A percentile compares a stretch with the other conserved stretches of the same genome.
Evolutionary conservation across 2,113 vertebrate species (phyloP).

Genomic region (Cebidichthys violaceus): DNA sequence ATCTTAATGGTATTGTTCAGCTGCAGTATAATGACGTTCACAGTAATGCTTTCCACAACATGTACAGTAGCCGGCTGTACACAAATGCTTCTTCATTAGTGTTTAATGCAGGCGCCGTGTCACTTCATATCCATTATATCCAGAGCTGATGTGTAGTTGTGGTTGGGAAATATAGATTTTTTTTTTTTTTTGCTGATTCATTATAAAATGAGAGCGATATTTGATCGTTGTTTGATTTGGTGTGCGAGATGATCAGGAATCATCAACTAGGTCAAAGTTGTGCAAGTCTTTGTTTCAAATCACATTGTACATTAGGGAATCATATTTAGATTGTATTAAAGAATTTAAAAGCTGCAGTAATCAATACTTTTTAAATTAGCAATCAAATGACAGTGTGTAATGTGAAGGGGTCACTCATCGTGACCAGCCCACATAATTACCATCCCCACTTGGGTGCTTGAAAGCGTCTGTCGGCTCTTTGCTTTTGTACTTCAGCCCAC

Average conservation of each 20-base stretch:
- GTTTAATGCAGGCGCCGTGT: background rate
- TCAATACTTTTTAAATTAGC: background rate
- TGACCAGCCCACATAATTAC: background rate
- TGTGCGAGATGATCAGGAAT: background rate
- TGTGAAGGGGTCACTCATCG: background rate
- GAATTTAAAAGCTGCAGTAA: background rate
- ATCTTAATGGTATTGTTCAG: slow-evolving; percentile 40
- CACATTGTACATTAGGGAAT: background rate
- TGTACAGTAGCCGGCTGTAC: slow-evolving; percentile 2
- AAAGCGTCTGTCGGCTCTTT: background rate
- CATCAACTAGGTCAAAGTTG: background rate
- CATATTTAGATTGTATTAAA: background rate
- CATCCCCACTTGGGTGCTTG: background rate
- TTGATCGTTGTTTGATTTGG: background rate
- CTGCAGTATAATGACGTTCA: slow-evolving; percentile 39
- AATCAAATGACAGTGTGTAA: background rate
- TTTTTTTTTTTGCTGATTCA: background rate
- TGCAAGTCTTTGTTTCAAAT: background rate
- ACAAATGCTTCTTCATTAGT: slow-evolving; percentile 21
- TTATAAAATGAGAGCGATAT: background rate
- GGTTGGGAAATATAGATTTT: background rate
- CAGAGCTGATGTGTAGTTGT: background rate
- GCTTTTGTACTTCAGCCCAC: background rate
- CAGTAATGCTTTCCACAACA: slow-evolving; percentile 43
- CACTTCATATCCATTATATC: background rate